A percentile compares a stretch with the other conserved stretches of the same genome.
Conservation (phyloP, 2,888 invertebrate species). For the Spatulosminthurus flaviceps region DNA sequence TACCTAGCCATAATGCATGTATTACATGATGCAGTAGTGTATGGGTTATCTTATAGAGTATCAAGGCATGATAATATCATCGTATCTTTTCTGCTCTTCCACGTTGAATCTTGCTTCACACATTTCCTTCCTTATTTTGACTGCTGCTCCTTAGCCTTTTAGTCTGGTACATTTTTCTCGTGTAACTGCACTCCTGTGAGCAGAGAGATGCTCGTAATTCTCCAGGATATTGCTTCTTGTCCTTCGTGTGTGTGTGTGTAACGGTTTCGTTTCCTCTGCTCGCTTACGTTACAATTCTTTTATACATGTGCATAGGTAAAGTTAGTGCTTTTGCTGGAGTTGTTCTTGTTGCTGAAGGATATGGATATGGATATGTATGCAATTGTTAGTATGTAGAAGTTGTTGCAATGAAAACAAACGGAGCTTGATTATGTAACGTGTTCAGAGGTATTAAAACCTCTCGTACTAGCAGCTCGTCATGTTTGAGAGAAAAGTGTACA, state of each 20-base stretch:
- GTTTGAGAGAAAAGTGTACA: neutral
- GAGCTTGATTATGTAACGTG: slow-evolving; percentile 13
- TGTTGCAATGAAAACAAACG: slow-evolving; percentile 14
- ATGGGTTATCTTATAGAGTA: neutral
- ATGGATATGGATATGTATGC: neutral
- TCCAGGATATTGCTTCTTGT: slow-evolving; percentile 40
- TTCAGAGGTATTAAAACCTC: slow-evolving; percentile 3
- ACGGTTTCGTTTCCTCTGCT: neutral
- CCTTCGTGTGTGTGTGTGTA: neutral
- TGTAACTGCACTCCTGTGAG: slow-evolving; percentile 42
- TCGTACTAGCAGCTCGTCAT: neutral
- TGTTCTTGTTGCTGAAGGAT: too few relatives aligned
- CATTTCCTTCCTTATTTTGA: slow-evolving; percentile 20
- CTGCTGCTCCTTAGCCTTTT: slow-evolving; percentile 5
- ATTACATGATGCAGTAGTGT: neutral
- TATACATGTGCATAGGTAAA: neutral
- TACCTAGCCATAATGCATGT: too few relatives aligned
- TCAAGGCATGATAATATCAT: neutral
- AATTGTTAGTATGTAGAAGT: neutral
- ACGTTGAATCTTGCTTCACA: slow-evolving; percentile 3
- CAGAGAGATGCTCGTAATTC: slow-evolving; percentile 41
- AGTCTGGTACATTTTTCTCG: slow-evolving; percentile 25
- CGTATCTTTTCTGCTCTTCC: neutral
- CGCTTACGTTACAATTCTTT: neutral
- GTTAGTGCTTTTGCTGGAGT: too few relatives aligned